Percentiles rank a stretch among this genome's conserved stretches.
phyloP scores from a whole-genome alignment of 2,113 vertebrate genomes.

The Microtus pennsylvanicus region DNA sequence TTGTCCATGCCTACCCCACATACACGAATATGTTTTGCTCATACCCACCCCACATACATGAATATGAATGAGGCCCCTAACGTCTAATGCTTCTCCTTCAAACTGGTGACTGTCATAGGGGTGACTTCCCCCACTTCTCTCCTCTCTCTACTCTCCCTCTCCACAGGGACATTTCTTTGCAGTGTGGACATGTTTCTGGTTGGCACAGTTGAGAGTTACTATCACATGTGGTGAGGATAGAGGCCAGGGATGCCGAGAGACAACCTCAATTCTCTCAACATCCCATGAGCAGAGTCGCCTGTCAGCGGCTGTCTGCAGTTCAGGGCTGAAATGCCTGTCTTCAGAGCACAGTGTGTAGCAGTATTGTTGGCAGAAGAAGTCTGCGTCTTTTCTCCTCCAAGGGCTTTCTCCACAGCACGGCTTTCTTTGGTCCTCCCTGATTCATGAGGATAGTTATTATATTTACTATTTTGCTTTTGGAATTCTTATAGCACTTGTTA shows the following conservation, averaged over 20 bases:
- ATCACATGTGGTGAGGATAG: neutral
- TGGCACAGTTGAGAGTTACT: neutral
- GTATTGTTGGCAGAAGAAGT: neutral
- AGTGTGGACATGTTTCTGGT: neutral
- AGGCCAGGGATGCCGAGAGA: neutral
- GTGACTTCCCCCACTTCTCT: neutral
- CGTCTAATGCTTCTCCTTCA: neutral
- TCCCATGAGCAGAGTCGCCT: neutral
- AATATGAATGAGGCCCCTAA: neutral
- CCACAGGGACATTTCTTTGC: neutral
- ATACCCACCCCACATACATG: neutral
- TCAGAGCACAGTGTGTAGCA: neutral
- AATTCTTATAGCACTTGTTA: neutral
- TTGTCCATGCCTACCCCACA: neutral
- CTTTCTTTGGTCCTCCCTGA: neutral
- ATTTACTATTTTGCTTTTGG: neutral
- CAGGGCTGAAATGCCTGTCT: neutral
- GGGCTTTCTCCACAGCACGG: neutral
- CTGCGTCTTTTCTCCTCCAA: neutral
- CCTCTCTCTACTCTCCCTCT: neutral
- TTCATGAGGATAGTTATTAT: neutral
- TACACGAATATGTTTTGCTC: neutral
- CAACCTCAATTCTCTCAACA: neutral
- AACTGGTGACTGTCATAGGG: neutral
- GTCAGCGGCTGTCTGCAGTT: neutral